A percentile compares a stretch with the other conserved stretches of the same genome.
Evolutionary conservation across 2,113 vertebrate species (phyloP).

Genomic region (Tonatia bakeri): DNA sequence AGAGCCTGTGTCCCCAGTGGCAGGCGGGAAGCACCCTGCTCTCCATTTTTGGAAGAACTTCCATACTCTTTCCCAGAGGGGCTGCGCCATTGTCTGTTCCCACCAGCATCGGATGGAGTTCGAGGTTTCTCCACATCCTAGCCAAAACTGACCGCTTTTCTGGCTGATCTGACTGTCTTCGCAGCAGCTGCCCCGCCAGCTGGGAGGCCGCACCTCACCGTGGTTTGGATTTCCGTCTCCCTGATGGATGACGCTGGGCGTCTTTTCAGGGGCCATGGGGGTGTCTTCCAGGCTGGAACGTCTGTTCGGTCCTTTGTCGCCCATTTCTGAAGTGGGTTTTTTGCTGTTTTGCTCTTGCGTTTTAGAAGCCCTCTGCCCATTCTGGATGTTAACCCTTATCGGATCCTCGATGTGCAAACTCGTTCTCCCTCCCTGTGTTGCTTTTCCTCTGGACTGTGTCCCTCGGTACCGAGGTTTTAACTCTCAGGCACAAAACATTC

Average conservation of each 20-base stretch:
- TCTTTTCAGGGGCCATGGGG: not conserved
- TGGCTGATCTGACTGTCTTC: not conserved
- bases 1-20: not conserved
- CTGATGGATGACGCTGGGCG: not conserved
- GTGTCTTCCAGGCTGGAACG: not conserved
- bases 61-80: accelerated
- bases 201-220: not conserved
- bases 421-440: not conserved
- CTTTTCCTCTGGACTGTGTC: not conserved
- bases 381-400: not conserved
- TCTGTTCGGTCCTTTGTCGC: not conserved
- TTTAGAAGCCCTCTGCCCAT: not conserved
- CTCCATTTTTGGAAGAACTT: too few relatives aligned
- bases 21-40: too few relatives aligned
- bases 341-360: not conserved
- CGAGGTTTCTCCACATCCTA: accelerated
- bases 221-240: not conserved
- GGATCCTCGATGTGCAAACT: too few relatives aligned
- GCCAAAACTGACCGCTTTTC: too few relatives aligned
- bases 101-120: not conserved
- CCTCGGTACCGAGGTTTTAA: not conserved
- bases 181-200: accelerated
- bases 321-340: not conserved
- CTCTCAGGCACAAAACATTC: too few relatives aligned
- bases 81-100: not conserved